Base-by-base conservation (phyloP, 1,140 invertebrate species). In the fruit fly (Drosophila melanogaster) region DNA sequence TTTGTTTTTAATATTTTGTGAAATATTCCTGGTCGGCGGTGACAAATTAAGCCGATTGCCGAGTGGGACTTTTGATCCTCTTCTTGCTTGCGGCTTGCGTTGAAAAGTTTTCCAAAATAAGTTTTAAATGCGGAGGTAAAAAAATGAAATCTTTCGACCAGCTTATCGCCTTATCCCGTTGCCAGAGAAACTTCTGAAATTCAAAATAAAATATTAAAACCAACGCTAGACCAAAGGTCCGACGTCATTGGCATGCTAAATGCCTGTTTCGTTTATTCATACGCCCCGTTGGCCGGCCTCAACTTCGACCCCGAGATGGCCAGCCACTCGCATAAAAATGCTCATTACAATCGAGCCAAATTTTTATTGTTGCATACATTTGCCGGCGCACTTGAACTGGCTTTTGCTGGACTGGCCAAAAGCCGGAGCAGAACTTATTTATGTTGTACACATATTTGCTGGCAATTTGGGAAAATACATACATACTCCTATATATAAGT, bases 401-500 rank as follows among this genome's bases (percentile, higher is more conserved):
- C 46, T 19, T 15, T 24, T 1, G 19, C 35, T 37, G 62, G 17
- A 17, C 37, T 22, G 46, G 38, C 35, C 58, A 38, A 35, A 33
- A 33, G 24, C 19, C 38, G 30, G 33, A 24, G 17, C 37, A 22
- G 56, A 70, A 55, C 59, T 87, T 87, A 83, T 87, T 87, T 87
- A 87, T 87, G 76, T 87, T 73, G 51, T 73, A 56, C 75, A 77
- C 79, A 87, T 89, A 87, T 87, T 87, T 87, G 84, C 75, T 62
- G 66, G 74, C 84, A 87, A 83, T 87, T 87, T 87, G 49, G 44
- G 44, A 49, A 60, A 50, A 44, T 30, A 40, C 62, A 44, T 30
- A 40, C 62, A 11, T 33, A 15, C 14, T 47, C 11, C 14, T 44
- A 78, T 60, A 67, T 84, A 83, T 61, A 71, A 50, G 69, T 67